Evolutionary conservation across 1,140 invertebrate species (phyloP).

Genomic region (Lucilia cuprina): DNA sequence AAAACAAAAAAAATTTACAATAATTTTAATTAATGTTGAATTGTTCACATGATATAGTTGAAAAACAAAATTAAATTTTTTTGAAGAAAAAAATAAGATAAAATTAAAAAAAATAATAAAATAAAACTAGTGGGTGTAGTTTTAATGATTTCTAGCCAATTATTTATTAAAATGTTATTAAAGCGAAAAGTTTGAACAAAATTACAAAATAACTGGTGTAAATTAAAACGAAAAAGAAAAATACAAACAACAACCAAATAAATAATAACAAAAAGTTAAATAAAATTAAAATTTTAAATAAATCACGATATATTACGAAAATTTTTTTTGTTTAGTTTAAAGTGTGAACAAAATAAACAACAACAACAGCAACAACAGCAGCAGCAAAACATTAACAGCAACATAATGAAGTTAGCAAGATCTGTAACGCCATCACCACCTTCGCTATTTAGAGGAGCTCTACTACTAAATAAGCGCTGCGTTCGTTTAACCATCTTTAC

Average conservation of each 20-base stretch:
- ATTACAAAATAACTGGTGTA: slow-evolving; percentile 11
- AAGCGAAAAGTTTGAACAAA: not conserved
- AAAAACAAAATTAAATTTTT: too few relatives aligned
- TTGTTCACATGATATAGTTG: not conserved
- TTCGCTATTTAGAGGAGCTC: slow-evolving; percentile 5
- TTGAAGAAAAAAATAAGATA: not conserved
- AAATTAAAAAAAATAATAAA: not conserved
- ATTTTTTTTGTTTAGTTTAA: too few relatives aligned
- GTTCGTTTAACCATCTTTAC: slow-evolving; percentile 1
- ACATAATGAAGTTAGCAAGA: not conserved
- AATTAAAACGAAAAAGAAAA: not conserved
- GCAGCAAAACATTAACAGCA: too few relatives aligned
- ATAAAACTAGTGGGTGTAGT: slow-evolving; percentile 1
- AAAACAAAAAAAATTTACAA: not conserved
- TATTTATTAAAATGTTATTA: not conserved
- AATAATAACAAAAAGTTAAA: slow-evolving; percentile 24
- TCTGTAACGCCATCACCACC: not conserved
- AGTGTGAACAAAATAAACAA: slow-evolving; percentile 12
- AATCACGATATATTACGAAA: slow-evolving; percentile 31
- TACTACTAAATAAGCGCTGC: not conserved
- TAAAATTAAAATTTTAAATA: slow-evolving; percentile 1
- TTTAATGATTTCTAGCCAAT: not conserved
- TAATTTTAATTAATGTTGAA: not conserved
- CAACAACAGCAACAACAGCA: not conserved
- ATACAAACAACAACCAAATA: too few relatives aligned